Percentiles rank a stretch among this genome's conserved stretches.
These are phyloP conservation scores for Anser brachyrhynchus DNA, from an alignment of 2,113 vertebrate species.

Conservation along the genomic window DNA sequence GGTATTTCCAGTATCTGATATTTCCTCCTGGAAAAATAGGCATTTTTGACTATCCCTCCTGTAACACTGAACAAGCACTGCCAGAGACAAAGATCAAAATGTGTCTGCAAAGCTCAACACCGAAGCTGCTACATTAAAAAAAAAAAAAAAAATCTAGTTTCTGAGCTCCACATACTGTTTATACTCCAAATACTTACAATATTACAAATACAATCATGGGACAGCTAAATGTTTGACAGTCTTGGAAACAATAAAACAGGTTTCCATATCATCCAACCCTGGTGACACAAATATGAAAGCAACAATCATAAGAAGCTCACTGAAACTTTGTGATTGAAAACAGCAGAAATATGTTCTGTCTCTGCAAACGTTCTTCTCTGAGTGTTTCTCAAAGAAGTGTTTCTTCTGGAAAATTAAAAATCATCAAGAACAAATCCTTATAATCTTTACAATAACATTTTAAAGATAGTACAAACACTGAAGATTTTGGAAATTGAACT, in stretches of 20 bases:
- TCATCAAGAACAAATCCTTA: not conserved
- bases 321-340: not conserved
- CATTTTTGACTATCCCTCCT: not conserved
- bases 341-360: not conserved
- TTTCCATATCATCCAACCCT: not conserved
- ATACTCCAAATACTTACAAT: not conserved
- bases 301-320: not conserved
- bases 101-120: rapidly evolving
- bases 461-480: not conserved
- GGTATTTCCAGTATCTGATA: not conserved
- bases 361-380: not conserved
- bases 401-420: not conserved
- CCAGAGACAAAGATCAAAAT: not conserved
- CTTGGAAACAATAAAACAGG: not conserved
- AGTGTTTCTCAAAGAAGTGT: too few relatives aligned
- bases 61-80: not conserved
- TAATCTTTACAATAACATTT: not conserved
- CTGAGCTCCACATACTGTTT: not conserved
- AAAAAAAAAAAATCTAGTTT: not conserved
- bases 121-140: not conserved
- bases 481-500: not conserved
- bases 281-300: not conserved
- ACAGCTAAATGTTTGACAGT: not conserved
- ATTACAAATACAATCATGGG: not conserved
- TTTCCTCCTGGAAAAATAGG: not conserved